Evolutionary conservation across 1,140 invertebrate genomes (phyloP).

Genomic region (Heterodera schachtii): DNA sequence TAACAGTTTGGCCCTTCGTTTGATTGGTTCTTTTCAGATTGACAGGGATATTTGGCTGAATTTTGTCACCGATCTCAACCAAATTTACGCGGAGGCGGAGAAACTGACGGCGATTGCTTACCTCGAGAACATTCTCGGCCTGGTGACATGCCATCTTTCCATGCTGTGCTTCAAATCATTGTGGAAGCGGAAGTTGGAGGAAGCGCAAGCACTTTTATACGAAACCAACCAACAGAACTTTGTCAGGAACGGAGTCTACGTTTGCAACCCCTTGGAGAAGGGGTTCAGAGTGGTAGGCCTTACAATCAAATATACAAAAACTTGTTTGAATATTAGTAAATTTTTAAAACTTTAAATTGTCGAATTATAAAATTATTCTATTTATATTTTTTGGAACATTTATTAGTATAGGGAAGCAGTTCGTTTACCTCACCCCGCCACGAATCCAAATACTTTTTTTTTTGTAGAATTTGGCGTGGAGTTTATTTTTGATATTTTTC

Average conservation of each 20-base stretch:
- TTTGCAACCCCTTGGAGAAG: conserved; percentile 40
- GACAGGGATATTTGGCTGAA: conserved; percentile 30
- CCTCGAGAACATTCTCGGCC: conserved; percentile 34
- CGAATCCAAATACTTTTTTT: too few species aligned
- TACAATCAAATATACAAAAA: neutral
- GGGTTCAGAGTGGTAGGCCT: conserved; percentile 45
- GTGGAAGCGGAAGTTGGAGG: conserved; percentile 36
- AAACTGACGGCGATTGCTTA: conserved; percentile 18
- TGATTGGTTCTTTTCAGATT: conserved; percentile 18
- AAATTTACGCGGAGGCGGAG: conserved; percentile 43
- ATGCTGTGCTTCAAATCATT: conserved; percentile 37
- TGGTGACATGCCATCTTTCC: conserved; percentile 41
- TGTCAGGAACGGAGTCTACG: conserved; percentile 32
- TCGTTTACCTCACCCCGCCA: too few species aligned
- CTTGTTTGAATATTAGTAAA: too few species aligned
- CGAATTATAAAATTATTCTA: too few species aligned
- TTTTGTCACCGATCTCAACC: conserved; percentile 38
- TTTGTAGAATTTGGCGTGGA: too few species aligned
- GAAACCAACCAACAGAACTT: conserved; percentile 33
- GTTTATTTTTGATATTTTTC: too few species aligned
- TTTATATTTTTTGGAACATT: too few species aligned
- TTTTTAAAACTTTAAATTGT: too few species aligned
- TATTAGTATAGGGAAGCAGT: too few species aligned
- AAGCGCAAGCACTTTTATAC: conserved; percentile 24
- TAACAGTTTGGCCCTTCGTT: conserved; percentile 17